Base-by-base conservation (phyloP, 2,113 vertebrate genomes). In the Solenodon paradoxus region DNA sequence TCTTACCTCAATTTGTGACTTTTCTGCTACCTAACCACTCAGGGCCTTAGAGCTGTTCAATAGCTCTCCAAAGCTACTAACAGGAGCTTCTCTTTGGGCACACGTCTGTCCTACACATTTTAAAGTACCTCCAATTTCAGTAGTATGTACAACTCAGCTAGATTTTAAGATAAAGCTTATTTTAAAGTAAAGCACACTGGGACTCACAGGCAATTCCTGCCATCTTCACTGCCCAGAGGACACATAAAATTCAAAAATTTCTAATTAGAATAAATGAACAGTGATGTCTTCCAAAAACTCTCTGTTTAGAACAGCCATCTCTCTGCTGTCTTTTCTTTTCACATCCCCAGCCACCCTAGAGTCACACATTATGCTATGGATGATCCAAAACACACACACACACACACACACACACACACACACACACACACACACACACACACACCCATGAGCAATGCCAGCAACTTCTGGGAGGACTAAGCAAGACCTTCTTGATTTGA, bases 101-200 rank as follows among this genome's bases (percentile, higher is more conserved):
- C n/a, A n/a, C n/a, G 22, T 82, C 40, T 53, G 5, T 20, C 11
- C 64, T 63, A 68, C 13, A 38, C 45, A 49, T 88, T 83, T 80
- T 55, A 63, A 63, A 84, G 9, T 55, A 45, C 17, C 47, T 95
- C 51, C 72, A 53, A 72, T 55, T 91, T 91, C 71, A 79, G 22
- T 32, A 63, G 59, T 35, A 91, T 55, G 26, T 7, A 90, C 45
- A 92, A 77, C 32, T 94, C 64, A 74, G 61, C 11, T 26, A 68
- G 47, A 24, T 92, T 79, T 45, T 64, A 80, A 92, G 28, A 91
- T 78, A n/a, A 82, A 74, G 13, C 24, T 68, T 51, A 86, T 90
- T 77, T 92, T 51, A 83, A 90, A 81, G 47, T 40, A 88, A 91
- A 93, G 90, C 78, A 96, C 11, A 63, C 16, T 63, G 91, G 47